Evolutionary conservation across 1,140 invertebrate genomes (phyloP).

Genomic region (Leptopilina boulardi): DNA sequence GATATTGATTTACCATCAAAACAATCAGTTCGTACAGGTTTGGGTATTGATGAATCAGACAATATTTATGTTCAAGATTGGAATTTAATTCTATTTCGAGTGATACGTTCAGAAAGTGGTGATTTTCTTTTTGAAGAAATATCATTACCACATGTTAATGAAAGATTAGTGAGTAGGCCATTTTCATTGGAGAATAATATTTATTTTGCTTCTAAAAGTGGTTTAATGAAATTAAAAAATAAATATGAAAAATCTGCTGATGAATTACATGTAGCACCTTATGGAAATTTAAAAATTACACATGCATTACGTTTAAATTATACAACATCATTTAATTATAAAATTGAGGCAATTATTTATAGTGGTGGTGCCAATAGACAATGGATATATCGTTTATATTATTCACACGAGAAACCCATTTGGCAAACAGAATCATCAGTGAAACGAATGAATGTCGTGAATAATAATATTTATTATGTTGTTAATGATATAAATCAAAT

Average conservation of each 20-base stretch:
- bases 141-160: neutral
- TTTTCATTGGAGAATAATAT: neutral
- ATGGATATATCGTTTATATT: neutral
- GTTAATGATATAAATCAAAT: neutral
- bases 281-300: neutral
- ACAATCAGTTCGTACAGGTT: neutral
- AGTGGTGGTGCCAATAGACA: neutral
- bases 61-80: neutral
- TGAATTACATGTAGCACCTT: neutral
- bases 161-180: slow-evolving; percentile 4
- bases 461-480: neutral
- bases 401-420: neutral
- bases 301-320: neutral
- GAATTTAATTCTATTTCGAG: neutral
- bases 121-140: neutral
- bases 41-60: neutral
- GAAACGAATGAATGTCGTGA: neutral
- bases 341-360: neutral
- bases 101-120: neutral
- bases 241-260: neutral
- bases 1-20: neutral
- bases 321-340: neutral
- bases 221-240: neutral
- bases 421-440: neutral
- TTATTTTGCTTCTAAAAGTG: neutral